Evolutionary conservation across 2,888 invertebrate species (phyloP), one percentile per base, ranked within the genome.

Genomic region (Platycheirus rosarum): DNA sequence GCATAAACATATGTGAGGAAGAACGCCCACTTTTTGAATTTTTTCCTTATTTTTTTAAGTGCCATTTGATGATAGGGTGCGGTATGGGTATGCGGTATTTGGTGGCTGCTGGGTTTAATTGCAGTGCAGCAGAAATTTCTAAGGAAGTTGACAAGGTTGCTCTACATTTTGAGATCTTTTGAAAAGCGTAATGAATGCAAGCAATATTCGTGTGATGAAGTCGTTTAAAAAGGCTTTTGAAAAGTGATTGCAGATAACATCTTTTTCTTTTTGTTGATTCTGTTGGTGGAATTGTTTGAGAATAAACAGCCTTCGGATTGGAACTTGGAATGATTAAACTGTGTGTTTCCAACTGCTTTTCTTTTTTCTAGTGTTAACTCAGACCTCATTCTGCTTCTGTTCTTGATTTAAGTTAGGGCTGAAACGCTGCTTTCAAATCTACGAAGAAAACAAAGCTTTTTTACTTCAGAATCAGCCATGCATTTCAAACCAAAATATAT

Each of bases 11-110:
- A 26, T 62, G 60, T 68, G 14, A 40, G 49, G 63, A 77, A 82
- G 63, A 82, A 82, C 82, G 82, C 77, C 82, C 82, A 82, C 71
- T 82, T 82, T 71, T 68, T 37, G 37, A 51, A n/a, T 55, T 40
- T 16, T 37, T 63, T 55, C 32, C 37, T 48, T 63, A 26, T 44
- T 44, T 29, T 44, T 44, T 60, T 14, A 65, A 51, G 55, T 77
- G 63, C 49, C 62, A 44, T 49, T 51, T 29, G 11, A 6, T 42
- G 42, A 16, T 29, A 44, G 11, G 11, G 44, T 60, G 26, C 37
- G 29, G 11, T 35, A 49, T 53, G 42, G 16, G 42, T 20, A 44
- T 32, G 8, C 29, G 29, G 3, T 7, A 8, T 3, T 32, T 8
- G 5, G 7, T 51, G 32, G 62, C 37, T n/a, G n/a, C 63, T 65